Base-by-base conservation (phyloP, 2,888 invertebrate genomes). In the Sinhomidia bicolor region DNA sequence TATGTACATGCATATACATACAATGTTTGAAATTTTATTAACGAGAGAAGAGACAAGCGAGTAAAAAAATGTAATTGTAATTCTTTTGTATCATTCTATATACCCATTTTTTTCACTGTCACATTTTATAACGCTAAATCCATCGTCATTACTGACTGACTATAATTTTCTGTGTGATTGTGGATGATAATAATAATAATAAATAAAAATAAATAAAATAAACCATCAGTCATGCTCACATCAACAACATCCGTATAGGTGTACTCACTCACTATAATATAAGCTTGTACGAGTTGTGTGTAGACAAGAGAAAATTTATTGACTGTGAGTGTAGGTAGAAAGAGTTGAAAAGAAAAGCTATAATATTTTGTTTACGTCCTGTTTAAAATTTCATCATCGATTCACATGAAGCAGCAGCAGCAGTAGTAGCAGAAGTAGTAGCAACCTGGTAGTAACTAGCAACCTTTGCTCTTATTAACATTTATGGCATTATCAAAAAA, bases 301-400 rank as follows among this genome's bases (percentile, higher is more conserved):
- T n/a, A n/a, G n/a, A n/a, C n/a, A 44, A 68, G 57, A 60, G 57
- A 60, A 60, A 60, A 60, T 9, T 23, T 1, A 23, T 2, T 60
- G 57, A 51, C n/a, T 62, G 26, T 1, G 29, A 44, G 44, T n/a
- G 32, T 65, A 65, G 5, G 17, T 23, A 6, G 14, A 9, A 23
- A 36, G 65, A 7, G 14, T 1, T 14, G 74, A 74, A 47, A 20
- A 51, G 51, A 65, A 74, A 44, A n/a, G 71, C 7, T 44, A 20
- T 17, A 65, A 9, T 12, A 65, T 36, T 36, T 65, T 65, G 65
- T 65, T 65, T 65, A 65, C 36, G 65, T 32, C 36, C 32, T 65
- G 65, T 65, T 32, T 36, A 65, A 65, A 71, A 71, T 71, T 74
- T 74, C 74, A 74, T 74, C 41, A 74, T 74, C 74, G 74, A 47